A percentile compares a stretch with the other conserved stretches of the same genome.
phyloP scores from a whole-genome alignment of 1,140 invertebrate genomes.

The Copidosoma floridanum region DNA sequence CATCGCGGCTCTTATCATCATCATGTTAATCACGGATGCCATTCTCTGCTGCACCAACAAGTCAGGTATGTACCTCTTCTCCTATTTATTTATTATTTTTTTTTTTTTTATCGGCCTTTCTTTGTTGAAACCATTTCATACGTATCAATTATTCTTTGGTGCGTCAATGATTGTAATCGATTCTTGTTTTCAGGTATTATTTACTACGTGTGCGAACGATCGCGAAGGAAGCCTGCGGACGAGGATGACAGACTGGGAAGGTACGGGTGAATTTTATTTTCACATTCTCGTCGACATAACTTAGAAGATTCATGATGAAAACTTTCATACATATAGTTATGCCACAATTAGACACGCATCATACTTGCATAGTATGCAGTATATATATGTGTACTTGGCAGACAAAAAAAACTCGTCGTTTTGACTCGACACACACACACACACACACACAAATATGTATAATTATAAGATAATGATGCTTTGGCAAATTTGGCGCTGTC shows the following conservation, averaged over 20 bases:
- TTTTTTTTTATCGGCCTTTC: not conserved
- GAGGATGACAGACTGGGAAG: slow-evolving; percentile 80
- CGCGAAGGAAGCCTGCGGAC: slow-evolving; percentile 67
- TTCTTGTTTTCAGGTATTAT: slow-evolving; percentile 62
- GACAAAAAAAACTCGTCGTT: too few relatives aligned
- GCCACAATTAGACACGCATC: too few relatives aligned
- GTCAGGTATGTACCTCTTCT: slow-evolving; percentile 47
- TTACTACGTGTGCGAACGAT: slow-evolving; percentile 68
- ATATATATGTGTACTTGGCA: too few relatives aligned
- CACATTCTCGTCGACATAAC: too few relatives aligned
- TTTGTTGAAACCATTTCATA: not conserved
- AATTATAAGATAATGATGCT: slow-evolving; percentile 42
- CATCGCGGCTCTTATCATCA: slow-evolving; percentile 68
- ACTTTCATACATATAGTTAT: too few relatives aligned
- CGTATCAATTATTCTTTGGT: not conserved
- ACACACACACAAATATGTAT: slow-evolving; percentile 21
- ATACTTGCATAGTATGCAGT: too few relatives aligned
- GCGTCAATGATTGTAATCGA: not conserved
- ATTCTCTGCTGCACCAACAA: slow-evolving; percentile 69
- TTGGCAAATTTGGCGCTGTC: slow-evolving; percentile 56
- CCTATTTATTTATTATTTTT: not conserved
- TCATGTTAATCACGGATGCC: slow-evolving; percentile 76
- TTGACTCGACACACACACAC: too few relatives aligned
- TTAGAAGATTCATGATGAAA: too few relatives aligned
- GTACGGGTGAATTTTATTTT: too few relatives aligned